phyloP scores from a whole-genome alignment of 2,113 vertebrate species.

The Apteryx mantelli region DNA sequence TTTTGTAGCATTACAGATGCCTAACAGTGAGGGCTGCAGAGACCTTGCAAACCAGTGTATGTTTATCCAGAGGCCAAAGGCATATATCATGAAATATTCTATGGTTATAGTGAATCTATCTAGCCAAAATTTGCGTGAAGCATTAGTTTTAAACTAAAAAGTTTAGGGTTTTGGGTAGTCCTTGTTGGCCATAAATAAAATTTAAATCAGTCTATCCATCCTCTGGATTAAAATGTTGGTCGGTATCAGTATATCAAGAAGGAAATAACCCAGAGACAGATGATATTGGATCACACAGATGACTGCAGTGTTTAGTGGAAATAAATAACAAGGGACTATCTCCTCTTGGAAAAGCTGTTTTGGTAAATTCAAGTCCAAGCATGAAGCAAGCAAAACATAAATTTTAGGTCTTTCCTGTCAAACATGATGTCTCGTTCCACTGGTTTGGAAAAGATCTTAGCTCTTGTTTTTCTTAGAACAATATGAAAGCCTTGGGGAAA shows the following conservation, averaged over 20 bases:
- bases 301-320: constrained; percentile 27
- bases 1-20: background rate
- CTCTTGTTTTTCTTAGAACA: constrained; percentile 40
- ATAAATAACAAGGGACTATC: constrained; percentile 62
- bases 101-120: background rate
- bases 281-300: background rate
- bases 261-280: constrained; percentile 12
- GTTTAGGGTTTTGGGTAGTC: background rate
- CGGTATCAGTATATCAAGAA: background rate
- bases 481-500: constrained; percentile 36
- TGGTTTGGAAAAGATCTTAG: constrained; percentile 63
- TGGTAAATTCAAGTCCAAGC: constrained; percentile 69
- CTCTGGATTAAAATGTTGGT: background rate
- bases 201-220: background rate
- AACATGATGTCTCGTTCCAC: constrained; percentile 47
- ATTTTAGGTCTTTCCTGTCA: constrained; percentile 72
- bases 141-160: background rate
- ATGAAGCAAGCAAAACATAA: constrained; percentile 67
- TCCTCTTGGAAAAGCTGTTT: constrained; percentile 29
- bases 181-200: background rate
- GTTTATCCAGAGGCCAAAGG: background rate
- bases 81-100: background rate
- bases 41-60: background rate
- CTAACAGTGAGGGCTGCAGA: background rate
- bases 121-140: background rate